These are phyloP conservation scores for Pachypsylla venusta DNA, from an alignment of 1,140 invertebrate genomes.

Conservation along the genomic window DNA sequence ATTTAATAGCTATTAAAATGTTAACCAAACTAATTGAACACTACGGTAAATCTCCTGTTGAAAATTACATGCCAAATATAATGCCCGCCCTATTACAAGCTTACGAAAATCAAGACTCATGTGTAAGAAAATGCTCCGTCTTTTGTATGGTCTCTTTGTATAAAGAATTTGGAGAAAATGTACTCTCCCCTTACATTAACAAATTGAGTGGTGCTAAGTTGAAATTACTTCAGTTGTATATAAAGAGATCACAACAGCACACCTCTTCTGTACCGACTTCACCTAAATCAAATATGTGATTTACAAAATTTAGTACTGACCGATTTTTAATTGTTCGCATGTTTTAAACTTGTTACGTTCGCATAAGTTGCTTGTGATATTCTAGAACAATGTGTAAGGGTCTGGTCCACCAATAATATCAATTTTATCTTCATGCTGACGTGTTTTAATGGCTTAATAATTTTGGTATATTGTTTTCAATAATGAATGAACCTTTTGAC, in stretches of 20 bases:
- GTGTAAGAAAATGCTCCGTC: slow-evolving; percentile 82
- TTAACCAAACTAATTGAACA: slow-evolving; percentile 54
- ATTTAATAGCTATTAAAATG: slow-evolving; percentile 85
- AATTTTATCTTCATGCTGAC: too few species aligned
- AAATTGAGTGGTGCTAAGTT: slow-evolving; percentile 71
- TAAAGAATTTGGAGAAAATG: slow-evolving; percentile 64
- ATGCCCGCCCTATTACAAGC: slow-evolving; percentile 81
- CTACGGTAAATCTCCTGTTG: slow-evolving; percentile 46
- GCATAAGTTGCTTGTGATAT: too few species aligned
- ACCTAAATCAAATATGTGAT: slow-evolving; percentile 18
- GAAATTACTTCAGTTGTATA: slow-evolving; percentile 56
- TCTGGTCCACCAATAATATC: too few species aligned
- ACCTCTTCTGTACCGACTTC: slow-evolving; percentile 28
- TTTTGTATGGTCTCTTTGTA: slow-evolving; percentile 92
- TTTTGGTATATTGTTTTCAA: too few species aligned
- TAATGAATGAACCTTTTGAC: too few species aligned
- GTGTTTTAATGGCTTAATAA: too few species aligned
- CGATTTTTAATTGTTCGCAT: too few species aligned
- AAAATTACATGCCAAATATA: slow-evolving; percentile 56
- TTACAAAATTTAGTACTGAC: too few species aligned
- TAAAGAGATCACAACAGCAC: slow-evolving; percentile 40
- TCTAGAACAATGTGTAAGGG: too few species aligned
- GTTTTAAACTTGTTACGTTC: too few species aligned
- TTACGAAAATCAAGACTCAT: slow-evolving; percentile 73
- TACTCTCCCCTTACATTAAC: slow-evolving; percentile 58